Evolutionary conservation across 64 coral and sea anemone species (phyloP).

Genomic region (Porites lutea): DNA sequence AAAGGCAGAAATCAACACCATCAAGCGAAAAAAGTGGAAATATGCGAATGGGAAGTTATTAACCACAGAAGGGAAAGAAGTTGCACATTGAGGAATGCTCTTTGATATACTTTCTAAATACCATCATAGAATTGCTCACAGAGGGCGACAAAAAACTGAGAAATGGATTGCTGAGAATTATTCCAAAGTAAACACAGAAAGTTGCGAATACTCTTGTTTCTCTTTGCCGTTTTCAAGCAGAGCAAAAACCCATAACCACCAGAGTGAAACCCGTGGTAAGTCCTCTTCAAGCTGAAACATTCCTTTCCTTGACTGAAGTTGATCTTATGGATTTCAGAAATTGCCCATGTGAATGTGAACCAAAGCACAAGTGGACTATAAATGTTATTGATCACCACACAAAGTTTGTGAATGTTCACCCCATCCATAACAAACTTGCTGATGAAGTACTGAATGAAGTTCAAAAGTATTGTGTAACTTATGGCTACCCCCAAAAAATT

Average conservation of each 20-base stretch:
- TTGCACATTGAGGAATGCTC: not conserved
- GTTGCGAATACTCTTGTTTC: not conserved
- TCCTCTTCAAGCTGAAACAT: not conserved
- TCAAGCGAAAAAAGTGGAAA: not conserved
- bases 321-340: conserved; percentile 38
- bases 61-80: not conserved
- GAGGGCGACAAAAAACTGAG: conserved; percentile 33
- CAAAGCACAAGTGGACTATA: not conserved
- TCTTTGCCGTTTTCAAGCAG: not conserved
- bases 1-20: not conserved
- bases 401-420: too few relatives aligned
- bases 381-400: conserved; percentile 14
- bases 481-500: not conserved
- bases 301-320: not conserved
- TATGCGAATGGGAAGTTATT: not conserved
- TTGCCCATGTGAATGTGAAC: not conserved
- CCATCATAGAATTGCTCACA: conserved; percentile 18
- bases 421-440: too few relatives aligned
- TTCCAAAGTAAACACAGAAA: too few relatives aligned
- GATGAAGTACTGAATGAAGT: too few relatives aligned
- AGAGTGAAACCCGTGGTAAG: not conserved
- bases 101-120: not conserved
- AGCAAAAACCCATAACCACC: conserved; percentile 2
- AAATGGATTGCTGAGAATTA: conserved; percentile 33
- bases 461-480: not conserved